phyloP scores from a whole-genome alignment of 2,797 vertebrate genomes.

The Falco rusticolus region DNA sequence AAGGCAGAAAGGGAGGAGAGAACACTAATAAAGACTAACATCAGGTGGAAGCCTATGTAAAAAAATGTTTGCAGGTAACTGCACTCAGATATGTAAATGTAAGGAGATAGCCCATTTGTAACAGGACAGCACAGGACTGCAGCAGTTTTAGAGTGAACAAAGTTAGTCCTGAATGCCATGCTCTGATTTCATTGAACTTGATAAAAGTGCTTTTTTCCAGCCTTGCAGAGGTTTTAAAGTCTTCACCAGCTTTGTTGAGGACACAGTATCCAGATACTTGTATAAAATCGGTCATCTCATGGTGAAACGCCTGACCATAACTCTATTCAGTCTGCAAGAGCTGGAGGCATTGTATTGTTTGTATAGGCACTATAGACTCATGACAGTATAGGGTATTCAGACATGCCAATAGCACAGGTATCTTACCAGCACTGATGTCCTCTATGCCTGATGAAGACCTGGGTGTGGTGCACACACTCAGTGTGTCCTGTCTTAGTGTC shows the following conservation, averaged over 20 bases:
- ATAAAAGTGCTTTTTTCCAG: background rate
- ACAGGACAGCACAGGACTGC: background rate
- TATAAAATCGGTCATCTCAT: background rate
- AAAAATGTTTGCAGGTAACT: background rate
- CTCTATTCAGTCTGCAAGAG: background rate
- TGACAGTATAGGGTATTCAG: background rate
- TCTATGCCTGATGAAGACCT: background rate
- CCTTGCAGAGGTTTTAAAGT: background rate
- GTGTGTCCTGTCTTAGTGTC: background rate
- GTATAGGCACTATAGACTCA: background rate
- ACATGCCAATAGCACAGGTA: background rate
- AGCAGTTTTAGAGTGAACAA: background rate
- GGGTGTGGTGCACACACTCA: background rate
- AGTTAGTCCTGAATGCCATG: background rate
- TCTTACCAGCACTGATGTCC: background rate
- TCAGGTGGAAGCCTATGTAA: background rate
- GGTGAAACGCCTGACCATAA: background rate
- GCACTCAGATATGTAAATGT: background rate
- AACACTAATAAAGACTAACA: background rate
- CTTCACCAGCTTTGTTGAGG: background rate
- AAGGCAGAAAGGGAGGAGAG: background rate
- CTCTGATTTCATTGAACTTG: background rate
- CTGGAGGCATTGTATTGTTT: background rate
- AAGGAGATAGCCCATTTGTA: background rate
- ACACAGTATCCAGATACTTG: background rate